Evolutionary conservation across 2,113 vertebrate genomes (phyloP), one percentile per base, ranked within the genome.

Genomic region (Poecile atricapillus): DNA sequence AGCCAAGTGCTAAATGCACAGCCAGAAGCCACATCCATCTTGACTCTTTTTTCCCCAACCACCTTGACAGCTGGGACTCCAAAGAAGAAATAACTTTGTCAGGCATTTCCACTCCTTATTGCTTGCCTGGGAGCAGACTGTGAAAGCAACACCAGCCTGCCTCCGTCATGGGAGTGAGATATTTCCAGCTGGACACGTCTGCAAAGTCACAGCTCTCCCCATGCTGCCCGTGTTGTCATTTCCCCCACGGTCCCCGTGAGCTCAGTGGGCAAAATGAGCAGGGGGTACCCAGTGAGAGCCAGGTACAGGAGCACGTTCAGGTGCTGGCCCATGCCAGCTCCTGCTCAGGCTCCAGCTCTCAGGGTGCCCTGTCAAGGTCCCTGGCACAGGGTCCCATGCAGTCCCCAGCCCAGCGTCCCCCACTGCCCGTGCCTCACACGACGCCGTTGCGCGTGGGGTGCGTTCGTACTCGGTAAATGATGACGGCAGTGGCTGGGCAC

Each of bases 381-480:
- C 25, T 12, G 13, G 90, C 44, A 60, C 10, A 47, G 76, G 19
- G 28, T 65, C 3, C 20, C 47, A 7, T 0, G 71, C 5, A 17
- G 39, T 41, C 49, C 47, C 74, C 78, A 43, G 93, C 28, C 47
- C 13, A 0, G 52, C 4, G 3, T 65, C 13, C 24, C 55, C 23
- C 3, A 0, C 17, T 0, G 1, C 30, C 65, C 19, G 4, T 1
- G 2, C 23, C 62, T 98, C 97, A 98, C 53, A 96, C 97, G 4
- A 97, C 90, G 49, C 97, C 97, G 3, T 83, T 98, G 88, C 97
- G 97, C 0, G 88, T 94, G 2, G 98, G 98, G 58, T 98, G 97
- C 74, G 98, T 98, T 75, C 97, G 96, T 43, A 98, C 95, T 59
- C 98, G 97, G 65, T 98, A 98, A 93, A 98, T 95, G 92, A 98